Conservation (phyloP, 2,113 vertebrate genomes). For the Oostethus manadensis region DNA sequence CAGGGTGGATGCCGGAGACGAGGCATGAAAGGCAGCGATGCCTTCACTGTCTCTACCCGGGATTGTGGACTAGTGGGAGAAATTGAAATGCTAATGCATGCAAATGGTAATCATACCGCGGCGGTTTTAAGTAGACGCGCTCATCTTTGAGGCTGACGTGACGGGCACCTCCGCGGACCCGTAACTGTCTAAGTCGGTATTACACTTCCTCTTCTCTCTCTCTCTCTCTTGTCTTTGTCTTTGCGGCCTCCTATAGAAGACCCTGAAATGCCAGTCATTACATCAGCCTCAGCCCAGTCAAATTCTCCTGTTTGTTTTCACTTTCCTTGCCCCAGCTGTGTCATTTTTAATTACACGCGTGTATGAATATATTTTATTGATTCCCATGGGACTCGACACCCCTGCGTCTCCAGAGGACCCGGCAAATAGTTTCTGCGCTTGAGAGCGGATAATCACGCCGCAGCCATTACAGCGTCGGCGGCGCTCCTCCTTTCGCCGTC, state of each 20-base stretch:
- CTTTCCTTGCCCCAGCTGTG: slow-evolving; percentile 18
- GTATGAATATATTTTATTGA: slow-evolving; percentile 36
- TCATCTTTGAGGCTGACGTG: slow-evolving; percentile 39
- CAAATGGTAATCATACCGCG: slow-evolving; percentile 41
- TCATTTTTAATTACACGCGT: not conserved
- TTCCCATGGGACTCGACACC: slow-evolving; percentile 51
- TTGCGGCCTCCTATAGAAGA: not conserved
- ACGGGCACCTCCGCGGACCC: slow-evolving; percentile 30
- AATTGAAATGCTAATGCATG: slow-evolving; percentile 32
- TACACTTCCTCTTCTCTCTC: slow-evolving; percentile 4
- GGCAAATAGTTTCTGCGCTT: slow-evolving; percentile 57
- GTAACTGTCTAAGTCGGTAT: slow-evolving; percentile 15
- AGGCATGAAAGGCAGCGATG: not conserved
- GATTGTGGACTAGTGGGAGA: slow-evolving; percentile 9
- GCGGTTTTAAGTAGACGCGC: slow-evolving; percentile 21
- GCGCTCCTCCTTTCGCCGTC: slow-evolving; percentile 7
- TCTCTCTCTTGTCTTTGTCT: slow-evolving; percentile 8
- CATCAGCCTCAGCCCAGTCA: slow-evolving; percentile 44
- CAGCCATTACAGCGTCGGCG: slow-evolving; percentile 50
- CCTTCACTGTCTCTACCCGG: slow-evolving; percentile 6
- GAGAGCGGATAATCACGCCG: slow-evolving; percentile 59
- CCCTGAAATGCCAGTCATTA: slow-evolving; percentile 25
- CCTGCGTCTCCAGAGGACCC: slow-evolving; percentile 50
- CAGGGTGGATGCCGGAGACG: no score
- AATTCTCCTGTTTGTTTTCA: slow-evolving; percentile 41